A percentile compares a stretch with the other conserved stretches of the same genome.
phyloP scores from a whole-genome alignment of 1,140 invertebrate genomes.

The Alviniconcha marisindica region DNA sequence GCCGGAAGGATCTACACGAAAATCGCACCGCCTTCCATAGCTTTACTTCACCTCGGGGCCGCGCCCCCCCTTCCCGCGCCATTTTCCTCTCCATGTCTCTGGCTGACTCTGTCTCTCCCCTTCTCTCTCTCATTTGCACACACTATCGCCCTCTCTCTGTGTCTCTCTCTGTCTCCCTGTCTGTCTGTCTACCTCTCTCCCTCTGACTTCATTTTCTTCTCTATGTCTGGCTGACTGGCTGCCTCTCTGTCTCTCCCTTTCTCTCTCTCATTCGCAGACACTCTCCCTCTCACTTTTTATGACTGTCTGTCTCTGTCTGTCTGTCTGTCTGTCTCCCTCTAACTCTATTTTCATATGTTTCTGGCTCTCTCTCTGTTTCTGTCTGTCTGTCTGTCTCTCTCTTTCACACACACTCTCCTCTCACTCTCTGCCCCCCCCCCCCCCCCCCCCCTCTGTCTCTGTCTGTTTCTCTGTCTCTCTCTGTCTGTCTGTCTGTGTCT shows the following conservation, averaged over 20 bases:
- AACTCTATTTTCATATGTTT: no score
- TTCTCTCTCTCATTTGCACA: neutral
- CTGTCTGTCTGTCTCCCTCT: neutral
- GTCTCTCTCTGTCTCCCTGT: no score
- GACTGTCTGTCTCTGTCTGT: neutral
- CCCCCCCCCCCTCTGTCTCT: slow-evolving; percentile 1
- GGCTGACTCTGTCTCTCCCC: neutral
- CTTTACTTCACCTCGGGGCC: no score
- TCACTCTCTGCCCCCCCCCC: neutral
- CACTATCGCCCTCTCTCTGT: no score
- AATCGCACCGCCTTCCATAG: no score
- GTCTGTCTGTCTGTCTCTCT: neutral
- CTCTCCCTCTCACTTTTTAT: neutral
- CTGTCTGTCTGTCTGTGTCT: neutral
- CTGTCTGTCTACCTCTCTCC: neutral
- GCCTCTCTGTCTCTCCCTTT: neutral
- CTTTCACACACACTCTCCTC: neutral
- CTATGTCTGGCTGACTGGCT: neutral
- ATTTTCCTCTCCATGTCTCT: no score
- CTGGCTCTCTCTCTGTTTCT: no score
- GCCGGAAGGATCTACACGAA: no score
- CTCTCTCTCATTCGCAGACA: neutral
- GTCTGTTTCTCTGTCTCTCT: neutral
- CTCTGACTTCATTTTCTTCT: neutral
- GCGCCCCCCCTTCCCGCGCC: neutral